Evolutionary conservation across 2,888 invertebrate genomes (phyloP).

Genomic region (Acrocyrtus sp.): DNA sequence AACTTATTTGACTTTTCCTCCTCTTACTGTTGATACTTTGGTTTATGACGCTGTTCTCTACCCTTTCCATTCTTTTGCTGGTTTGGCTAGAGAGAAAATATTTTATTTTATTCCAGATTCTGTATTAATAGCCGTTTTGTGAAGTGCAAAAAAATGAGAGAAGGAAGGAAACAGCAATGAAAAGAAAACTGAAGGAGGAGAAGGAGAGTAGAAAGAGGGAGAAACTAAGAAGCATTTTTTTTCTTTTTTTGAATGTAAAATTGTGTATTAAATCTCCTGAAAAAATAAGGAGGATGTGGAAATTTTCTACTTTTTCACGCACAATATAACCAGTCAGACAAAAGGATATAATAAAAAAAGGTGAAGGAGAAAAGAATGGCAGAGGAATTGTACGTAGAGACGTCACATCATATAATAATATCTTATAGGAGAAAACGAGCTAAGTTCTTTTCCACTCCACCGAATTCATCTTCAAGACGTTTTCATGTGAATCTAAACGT

Average conservation of each 20-base stretch:
- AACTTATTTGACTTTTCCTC: not conserved
- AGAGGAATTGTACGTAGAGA: too few species aligned
- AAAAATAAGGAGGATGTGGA: constrained; percentile 34
- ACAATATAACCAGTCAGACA: constrained; percentile 25
- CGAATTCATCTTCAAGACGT: constrained; percentile 10
- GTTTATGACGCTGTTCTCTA: constrained; percentile 1
- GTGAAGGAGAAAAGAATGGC: constrained; percentile 23
- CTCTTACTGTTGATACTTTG: constrained; percentile 4
- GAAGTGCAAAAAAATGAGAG: not conserved
- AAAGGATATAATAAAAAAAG: constrained; percentile 11
- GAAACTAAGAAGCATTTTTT: not conserved
- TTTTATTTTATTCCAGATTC: constrained; percentile 16
- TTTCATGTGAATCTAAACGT: not conserved
- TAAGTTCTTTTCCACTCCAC: constrained; percentile 1
- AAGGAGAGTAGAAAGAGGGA: not conserved
- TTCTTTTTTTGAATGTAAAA: constrained; percentile 6
- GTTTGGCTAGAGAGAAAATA: not conserved
- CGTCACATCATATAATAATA: not conserved
- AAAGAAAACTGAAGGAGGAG: not conserved
- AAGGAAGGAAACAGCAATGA: not conserved
- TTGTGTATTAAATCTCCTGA: constrained; percentile 7
- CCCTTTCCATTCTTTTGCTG: too few species aligned
- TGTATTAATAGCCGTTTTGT: constrained; percentile 28
- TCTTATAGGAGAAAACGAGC: too few species aligned
- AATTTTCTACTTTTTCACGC: constrained; percentile 44